Percentiles rank a stretch among this genome's conserved stretches.
phyloP scores from a whole-genome alignment of 2,888 invertebrate genomes.

The Calameuta filiformis region DNA sequence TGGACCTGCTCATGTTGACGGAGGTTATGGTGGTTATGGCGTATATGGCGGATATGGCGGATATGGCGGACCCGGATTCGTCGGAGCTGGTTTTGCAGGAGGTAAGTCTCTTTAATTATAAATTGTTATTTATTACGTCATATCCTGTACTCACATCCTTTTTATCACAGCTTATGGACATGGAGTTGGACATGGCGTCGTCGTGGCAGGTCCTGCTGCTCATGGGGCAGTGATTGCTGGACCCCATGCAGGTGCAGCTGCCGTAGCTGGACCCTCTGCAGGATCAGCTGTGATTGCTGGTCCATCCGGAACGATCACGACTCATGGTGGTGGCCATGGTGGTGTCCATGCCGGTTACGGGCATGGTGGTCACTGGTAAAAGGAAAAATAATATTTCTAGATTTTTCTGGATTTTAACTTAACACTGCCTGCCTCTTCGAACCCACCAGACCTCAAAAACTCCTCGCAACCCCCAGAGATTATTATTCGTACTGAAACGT shows the following conservation, averaged over 20 bases:
- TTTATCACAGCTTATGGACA: constrained; percentile 29
- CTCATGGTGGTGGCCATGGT: constrained; percentile 60
- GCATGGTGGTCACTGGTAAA: constrained; percentile 46
- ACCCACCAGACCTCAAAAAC: neutral
- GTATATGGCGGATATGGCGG: constrained; percentile 33
- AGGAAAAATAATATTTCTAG: neutral
- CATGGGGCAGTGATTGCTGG: constrained; percentile 57
- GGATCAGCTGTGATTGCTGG: constrained; percentile 60
- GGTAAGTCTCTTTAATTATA: neutral
- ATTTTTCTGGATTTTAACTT: neutral
- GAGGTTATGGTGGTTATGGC: constrained; percentile 38
- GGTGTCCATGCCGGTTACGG: constrained; percentile 52
- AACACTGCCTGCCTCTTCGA: neutral
- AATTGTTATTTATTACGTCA: too few relatives aligned
- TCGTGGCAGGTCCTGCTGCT: constrained; percentile 53
- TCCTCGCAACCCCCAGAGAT: neutral
- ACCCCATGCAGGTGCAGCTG: constrained; percentile 57
- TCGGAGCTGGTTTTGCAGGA: neutral
- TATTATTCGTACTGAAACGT: constrained; percentile 9
- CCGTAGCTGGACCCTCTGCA: constrained; percentile 56
- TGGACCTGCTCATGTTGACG: constrained; percentile 58
- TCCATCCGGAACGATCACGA: constrained; percentile 60
- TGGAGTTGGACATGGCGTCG: constrained; percentile 40
- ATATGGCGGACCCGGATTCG: constrained; percentile 11
- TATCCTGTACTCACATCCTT: neutral